Evolutionary conservation across 2,888 invertebrate species (phyloP).

Genomic region (Cinara cedri): DNA sequence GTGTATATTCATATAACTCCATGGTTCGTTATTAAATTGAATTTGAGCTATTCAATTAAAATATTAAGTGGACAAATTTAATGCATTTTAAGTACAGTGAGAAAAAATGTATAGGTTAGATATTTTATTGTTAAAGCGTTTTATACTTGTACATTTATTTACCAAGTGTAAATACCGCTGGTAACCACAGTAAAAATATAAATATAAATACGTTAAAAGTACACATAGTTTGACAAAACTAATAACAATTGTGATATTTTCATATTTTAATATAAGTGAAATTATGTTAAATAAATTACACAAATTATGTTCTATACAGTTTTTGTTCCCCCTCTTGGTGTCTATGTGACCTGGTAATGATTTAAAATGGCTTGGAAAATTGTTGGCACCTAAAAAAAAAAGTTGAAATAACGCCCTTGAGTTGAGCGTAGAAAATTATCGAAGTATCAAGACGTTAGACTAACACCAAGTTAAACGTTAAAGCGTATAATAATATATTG

Average conservation of each 20-base stretch:
- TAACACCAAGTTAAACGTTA: too few species aligned
- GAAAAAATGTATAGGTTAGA: neutral
- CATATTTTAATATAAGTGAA: neutral
- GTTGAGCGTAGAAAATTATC: too few species aligned
- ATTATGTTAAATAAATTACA: neutral
- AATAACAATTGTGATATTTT: neutral
- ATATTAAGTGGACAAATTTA: neutral
- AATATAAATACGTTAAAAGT: neutral
- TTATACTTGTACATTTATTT: neutral
- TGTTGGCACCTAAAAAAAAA: too few species aligned
- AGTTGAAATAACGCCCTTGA: too few species aligned
- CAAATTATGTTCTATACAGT: neutral
- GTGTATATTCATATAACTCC: neutral
- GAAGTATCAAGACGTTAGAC: too few species aligned
- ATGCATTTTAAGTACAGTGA: neutral
- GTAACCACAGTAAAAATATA: neutral
- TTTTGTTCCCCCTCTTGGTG: too few species aligned
- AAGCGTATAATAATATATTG: too few species aligned
- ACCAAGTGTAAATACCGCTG: neutral
- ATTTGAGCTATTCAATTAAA: constrained; percentile 2
- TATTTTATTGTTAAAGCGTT: neutral
- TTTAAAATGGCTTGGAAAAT: too few species aligned
- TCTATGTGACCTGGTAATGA: too few species aligned
- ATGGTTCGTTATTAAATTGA: constrained; percentile 1
- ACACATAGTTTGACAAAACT: neutral